Percentiles rank a stretch among this genome's conserved stretches.
Evolutionary conservation across 64 coral and sea anemone genomes (phyloP).

Genomic region (Actinia tenebrosa): DNA sequence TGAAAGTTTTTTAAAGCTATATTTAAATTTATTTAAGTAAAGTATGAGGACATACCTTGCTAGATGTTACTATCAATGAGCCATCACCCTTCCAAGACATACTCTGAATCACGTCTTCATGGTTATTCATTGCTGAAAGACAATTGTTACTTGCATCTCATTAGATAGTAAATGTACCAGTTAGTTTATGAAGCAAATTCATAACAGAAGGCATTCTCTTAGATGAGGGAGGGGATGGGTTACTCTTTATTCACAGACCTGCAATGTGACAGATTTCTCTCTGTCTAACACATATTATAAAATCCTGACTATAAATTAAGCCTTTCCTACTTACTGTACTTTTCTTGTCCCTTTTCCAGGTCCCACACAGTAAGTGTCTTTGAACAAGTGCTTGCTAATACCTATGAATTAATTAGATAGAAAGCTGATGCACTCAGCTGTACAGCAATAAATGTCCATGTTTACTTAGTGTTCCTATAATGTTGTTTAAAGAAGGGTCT

Average conservation of each 20-base stretch:
- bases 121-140: conserved; percentile 8
- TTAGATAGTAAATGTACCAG: no score
- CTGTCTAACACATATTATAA: no score
- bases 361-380: conserved; percentile 50
- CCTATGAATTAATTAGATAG: conserved; percentile 19
- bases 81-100: conserved; percentile 90
- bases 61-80: conserved; percentile 57
- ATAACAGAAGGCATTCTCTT: no score
- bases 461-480: no score
- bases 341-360: conserved; percentile 49
- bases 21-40: not conserved
- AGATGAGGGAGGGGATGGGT: no score
- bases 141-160: no score
- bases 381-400: conserved; percentile 50
- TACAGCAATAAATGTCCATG: no score
- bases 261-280: no score
- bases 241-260: no score
- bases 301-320: no score
- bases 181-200: no score
- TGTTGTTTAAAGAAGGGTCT: not conserved
- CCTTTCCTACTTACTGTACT: conserved; percentile 48
- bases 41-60: conserved; percentile 52
- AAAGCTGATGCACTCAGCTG: not conserved
- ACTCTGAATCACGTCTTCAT: conserved; percentile 62
- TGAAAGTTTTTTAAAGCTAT: no score